A percentile compares a stretch with the other conserved stretches of the same genome.
phyloP scores from a whole-genome alignment of 2,888 invertebrate genomes.

The Prenolepis imparis region DNA sequence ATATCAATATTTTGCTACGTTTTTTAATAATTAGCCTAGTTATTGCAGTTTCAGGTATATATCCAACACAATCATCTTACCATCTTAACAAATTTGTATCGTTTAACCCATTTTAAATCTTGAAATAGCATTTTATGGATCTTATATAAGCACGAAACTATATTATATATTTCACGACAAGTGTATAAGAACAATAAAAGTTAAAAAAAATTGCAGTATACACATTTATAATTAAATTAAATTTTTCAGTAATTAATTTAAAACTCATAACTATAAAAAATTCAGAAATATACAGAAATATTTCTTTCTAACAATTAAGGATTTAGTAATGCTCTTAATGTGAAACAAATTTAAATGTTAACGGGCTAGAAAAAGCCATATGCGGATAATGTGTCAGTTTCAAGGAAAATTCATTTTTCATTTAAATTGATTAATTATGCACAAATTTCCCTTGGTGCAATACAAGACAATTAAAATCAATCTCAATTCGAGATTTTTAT shows the following conservation, averaged over 20 bases:
- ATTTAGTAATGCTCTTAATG: no score
- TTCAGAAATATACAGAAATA: background rate
- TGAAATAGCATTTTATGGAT: background rate
- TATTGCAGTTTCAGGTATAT: constrained; percentile 36
- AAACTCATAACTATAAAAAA: background rate
- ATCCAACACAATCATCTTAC: background rate
- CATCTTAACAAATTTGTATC: background rate
- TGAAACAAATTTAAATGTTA: no score
- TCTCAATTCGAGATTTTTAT: no score
- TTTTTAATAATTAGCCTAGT: constrained; percentile 35
- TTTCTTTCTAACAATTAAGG: background rate
- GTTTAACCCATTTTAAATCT: background rate
- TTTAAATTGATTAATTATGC: no score
- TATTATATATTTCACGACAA: background rate
- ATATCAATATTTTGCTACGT: constrained; percentile 18
- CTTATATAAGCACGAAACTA: background rate
- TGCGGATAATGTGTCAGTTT: no score
- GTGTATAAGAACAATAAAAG: background rate
- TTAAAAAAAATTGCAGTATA: background rate
- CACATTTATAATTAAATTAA: background rate
- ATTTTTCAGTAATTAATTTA: background rate
- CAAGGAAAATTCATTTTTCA: no score
- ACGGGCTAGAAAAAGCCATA: no score
- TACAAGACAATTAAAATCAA: no score
- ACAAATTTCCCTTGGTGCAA: no score